A percentile compares a stretch with the other conserved stretches of the same genome.
phyloP scores from a whole-genome alignment of 2,797 vertebrate species.

The Pangasius krempfi region DNA sequence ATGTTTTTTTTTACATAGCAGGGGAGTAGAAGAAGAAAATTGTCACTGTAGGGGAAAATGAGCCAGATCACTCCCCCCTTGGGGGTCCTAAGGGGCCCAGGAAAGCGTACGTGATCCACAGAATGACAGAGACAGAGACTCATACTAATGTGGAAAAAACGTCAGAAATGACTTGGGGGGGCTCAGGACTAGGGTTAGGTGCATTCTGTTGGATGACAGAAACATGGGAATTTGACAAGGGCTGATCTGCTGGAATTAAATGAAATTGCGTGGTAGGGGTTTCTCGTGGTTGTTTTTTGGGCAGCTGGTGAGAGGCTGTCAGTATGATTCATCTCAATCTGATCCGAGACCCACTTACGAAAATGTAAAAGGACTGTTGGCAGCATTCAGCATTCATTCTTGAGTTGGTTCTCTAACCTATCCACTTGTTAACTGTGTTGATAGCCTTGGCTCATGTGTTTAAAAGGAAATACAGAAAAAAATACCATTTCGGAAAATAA shows the following conservation, averaged over 20 bases:
- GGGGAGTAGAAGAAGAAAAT: slow-evolving; percentile 57
- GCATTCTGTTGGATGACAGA: slow-evolving; percentile 36
- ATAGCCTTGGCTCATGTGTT: background rate
- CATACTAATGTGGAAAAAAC: slow-evolving; percentile 82
- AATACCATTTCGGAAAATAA: slow-evolving; percentile 4
- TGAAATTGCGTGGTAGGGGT: slow-evolving; percentile 39
- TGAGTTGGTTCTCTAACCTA: background rate
- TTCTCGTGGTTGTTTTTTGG: slow-evolving; percentile 15
- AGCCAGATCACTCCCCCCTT: slow-evolving; percentile 64
- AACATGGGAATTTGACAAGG: slow-evolving; percentile 50
- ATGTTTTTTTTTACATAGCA: slow-evolving; percentile 20
- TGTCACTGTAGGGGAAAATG: slow-evolving; percentile 61
- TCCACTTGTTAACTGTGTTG: background rate
- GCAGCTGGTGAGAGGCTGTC: slow-evolving; percentile 40
- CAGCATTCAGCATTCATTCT: background rate
- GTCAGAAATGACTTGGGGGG: slow-evolving; percentile 68
- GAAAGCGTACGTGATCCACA: slow-evolving; percentile 45
- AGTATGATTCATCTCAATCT: slow-evolving; percentile 37
- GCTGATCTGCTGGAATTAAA: slow-evolving; percentile 59
- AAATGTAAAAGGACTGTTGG: slow-evolving; percentile 39
- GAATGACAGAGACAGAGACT: slow-evolving; percentile 74
- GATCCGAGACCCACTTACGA: slow-evolving; percentile 27
- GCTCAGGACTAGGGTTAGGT: slow-evolving; percentile 22
- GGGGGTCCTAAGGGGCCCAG: slow-evolving; percentile 62
- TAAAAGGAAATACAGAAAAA: background rate